Evolutionary conservation across 2,113 vertebrate genomes (phyloP), one percentile per base, ranked within the genome.

Genomic region (Rhadina sibilatrix): DNA sequence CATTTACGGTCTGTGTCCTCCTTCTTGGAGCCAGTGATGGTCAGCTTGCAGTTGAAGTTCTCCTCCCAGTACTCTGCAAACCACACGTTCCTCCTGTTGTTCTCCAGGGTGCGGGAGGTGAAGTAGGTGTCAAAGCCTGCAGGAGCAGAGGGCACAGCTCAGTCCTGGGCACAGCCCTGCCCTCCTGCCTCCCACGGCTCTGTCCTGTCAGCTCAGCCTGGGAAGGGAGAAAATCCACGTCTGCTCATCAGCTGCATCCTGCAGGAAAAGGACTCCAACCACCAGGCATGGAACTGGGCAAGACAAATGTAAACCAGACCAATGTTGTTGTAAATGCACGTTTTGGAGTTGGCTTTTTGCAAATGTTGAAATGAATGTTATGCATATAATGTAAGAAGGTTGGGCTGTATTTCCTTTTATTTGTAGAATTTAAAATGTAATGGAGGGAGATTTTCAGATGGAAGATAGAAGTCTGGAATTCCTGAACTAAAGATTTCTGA

Each of bases 51-150:
- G 98, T 99, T 99, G 97, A 99, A 99, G 97, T 99, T 99, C 96
- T 99, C 99, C 94, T 99, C 99, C 99, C 99, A 99, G 97, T 99
- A 99, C 91, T 99, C 99, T 0, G 99, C 99, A 77, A 99, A 99
- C 99, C 99, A 99, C 6, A 99, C 99, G 11, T 99, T 99, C 97
- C 99, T 98, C 61, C 99, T 93, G 97, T 99, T 99, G 97, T 99
- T 99, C 96, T 99, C 99, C 94, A 99, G 97, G 1, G 99, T 99
- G 35, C 99, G 98, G 1, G 99, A 99, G 1, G 97, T 99, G 90
- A 99, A 99, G 63, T 99, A 99, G 28, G 97, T 84, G 57, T 99
- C 99, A 11, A 99, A 99, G 8, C 99, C 99, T 99, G 94, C 79
- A 38, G 64, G 79, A 28, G 77, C 74, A 80, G 14, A 76, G 95